phyloP scores from a whole-genome alignment of 2,888 invertebrate species.

The Choreutis nemorana region DNA sequence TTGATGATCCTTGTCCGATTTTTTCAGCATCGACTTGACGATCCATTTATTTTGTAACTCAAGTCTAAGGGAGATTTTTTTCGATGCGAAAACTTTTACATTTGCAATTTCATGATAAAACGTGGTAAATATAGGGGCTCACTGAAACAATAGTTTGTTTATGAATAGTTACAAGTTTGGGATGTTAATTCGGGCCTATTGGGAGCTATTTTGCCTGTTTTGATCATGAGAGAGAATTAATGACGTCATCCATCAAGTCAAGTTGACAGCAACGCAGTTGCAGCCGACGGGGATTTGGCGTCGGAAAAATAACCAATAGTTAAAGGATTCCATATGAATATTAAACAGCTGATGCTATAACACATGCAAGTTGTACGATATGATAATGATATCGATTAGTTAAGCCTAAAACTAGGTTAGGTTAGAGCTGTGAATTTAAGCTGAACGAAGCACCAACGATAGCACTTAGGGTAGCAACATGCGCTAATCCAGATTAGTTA shows the following conservation, averaged over 20 bases:
- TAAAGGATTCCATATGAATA: neutral
- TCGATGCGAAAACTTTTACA: slow-evolving; percentile 3
- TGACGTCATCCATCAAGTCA: slow-evolving; percentile 50
- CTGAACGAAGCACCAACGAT: slow-evolving; percentile 4
- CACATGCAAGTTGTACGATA: no score
- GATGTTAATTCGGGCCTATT: slow-evolving; percentile 9
- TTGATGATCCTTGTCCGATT: slow-evolving; percentile 39
- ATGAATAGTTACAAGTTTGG: no score
- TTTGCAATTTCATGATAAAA: slow-evolving; percentile 6
- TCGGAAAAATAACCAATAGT: slow-evolving; percentile 9
- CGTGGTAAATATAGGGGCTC: slow-evolving; percentile 8
- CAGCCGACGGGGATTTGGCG: slow-evolving; percentile 27
- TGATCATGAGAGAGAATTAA: slow-evolving; percentile 35
- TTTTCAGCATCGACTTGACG: slow-evolving; percentile 28
- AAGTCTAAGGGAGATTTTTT: slow-evolving; percentile 10
- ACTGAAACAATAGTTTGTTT: neutral
- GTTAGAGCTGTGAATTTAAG: neutral
- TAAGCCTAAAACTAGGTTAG: no score
- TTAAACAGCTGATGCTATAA: no score
- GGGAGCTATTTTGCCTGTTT: slow-evolving; percentile 34
- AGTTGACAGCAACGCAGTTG: slow-evolving; percentile 40
- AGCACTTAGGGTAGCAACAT: slow-evolving; percentile 17
- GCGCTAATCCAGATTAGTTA: slow-evolving; percentile 34
- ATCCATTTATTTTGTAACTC: slow-evolving; percentile 29
- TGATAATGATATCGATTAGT: no score